Conservation (phyloP, 2,797 vertebrate genomes). For the Microctenopoma lineatum region DNA sequence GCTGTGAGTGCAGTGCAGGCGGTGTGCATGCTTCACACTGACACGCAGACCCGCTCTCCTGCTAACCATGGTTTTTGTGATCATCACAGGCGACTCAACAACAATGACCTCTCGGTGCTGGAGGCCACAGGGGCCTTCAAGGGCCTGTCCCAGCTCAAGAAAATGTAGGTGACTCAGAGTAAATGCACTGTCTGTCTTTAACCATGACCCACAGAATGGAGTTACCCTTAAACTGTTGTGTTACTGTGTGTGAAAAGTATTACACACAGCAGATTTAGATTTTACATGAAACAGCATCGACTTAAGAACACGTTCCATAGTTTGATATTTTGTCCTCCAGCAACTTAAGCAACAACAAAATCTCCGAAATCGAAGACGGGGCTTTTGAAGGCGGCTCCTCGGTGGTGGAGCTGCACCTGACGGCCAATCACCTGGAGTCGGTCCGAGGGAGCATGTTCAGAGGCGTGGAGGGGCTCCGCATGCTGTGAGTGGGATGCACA, state of each 20-base stretch:
- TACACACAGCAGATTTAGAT: too few relatives aligned
- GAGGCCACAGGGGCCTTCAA: slow-evolving; percentile 95
- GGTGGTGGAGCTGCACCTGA: slow-evolving; percentile 91
- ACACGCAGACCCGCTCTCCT: slow-evolving; percentile 6
- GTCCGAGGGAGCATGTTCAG: slow-evolving; percentile 93
- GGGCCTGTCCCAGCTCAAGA: slow-evolving; percentile 92
- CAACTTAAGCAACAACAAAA: slow-evolving; percentile 98
- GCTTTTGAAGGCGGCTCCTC: slow-evolving; percentile 90
- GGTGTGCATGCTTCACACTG: slow-evolving; percentile 5
- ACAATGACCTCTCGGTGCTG: slow-evolving; percentile 94
- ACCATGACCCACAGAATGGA: too few relatives aligned
- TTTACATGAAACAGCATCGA: too few relatives aligned
- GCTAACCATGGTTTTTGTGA: slow-evolving; percentile 37
- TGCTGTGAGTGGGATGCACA: slow-evolving; percentile 81
- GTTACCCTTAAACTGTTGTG: too few relatives aligned
- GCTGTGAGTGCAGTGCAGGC: slow-evolving; percentile 80
- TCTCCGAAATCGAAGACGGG: slow-evolving; percentile 93
- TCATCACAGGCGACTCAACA: slow-evolving; percentile 90
- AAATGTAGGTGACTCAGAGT: slow-evolving; percentile 87
- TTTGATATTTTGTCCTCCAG: slow-evolving; percentile 64
- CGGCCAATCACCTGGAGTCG: slow-evolving; percentile 94
- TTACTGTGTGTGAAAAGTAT: too few relatives aligned
- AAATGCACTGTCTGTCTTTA: too few relatives aligned
- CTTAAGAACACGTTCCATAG: background rate
- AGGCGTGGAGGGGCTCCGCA: slow-evolving; percentile 91